Evolutionary conservation across 2,797 vertebrate species (phyloP).

Genomic region (Myiotriccus ornatus): DNA sequence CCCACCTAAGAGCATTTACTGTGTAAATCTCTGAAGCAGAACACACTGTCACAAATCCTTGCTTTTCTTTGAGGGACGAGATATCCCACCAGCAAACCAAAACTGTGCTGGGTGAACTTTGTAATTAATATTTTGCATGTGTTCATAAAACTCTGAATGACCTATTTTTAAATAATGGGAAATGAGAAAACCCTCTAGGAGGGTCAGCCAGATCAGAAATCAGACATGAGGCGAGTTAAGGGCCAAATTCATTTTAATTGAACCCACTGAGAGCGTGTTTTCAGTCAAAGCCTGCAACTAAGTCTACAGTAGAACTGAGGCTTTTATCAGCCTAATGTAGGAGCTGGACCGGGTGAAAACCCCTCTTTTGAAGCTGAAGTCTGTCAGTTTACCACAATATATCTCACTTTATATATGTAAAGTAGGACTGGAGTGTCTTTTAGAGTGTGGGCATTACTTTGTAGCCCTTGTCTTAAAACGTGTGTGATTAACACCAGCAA

Average conservation of each 20-base stretch:
- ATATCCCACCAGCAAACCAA: background rate
- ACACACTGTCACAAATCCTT: rapidly evolving
- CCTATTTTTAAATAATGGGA: slow-evolving; percentile 21
- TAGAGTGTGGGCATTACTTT: background rate
- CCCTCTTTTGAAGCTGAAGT: background rate
- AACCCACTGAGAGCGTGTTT: background rate
- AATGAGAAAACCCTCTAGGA: background rate
- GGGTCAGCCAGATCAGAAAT: slow-evolving; percentile 5
- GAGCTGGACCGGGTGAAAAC: background rate
- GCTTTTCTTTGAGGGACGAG: background rate
- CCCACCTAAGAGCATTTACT: background rate
- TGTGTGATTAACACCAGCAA: background rate
- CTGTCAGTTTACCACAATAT: background rate
- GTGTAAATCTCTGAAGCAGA: background rate
- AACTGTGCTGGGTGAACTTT: background rate
- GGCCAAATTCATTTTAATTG: background rate
- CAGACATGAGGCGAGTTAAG: background rate
- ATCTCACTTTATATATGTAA: background rate
- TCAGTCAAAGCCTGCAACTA: background rate
- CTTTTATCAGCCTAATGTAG: background rate
- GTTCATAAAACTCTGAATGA: background rate
- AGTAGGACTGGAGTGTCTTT: background rate
- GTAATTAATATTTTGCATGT: background rate
- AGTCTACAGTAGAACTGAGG: background rate
- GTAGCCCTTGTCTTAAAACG: background rate